Evolutionary conservation across 2,113 vertebrate species (phyloP).

Genomic region (Tragelaphus strepsiceros): DNA sequence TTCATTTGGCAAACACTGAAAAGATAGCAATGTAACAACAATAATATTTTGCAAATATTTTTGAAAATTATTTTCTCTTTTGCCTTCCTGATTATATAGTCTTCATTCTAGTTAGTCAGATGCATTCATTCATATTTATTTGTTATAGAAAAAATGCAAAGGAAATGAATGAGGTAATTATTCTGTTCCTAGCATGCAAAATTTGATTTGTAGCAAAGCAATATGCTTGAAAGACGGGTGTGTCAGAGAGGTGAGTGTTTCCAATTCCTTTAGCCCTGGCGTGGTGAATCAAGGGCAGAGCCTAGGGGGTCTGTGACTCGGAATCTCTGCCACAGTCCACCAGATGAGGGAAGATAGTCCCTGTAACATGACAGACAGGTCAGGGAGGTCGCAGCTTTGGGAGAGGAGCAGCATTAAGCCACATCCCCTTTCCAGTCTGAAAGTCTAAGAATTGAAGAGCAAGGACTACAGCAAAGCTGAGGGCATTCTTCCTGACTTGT

Average conservation of each 20-base stretch:
- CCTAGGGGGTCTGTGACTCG: accelerated
- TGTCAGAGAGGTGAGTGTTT: not conserved
- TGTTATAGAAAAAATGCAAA: not conserved
- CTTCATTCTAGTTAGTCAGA: not conserved
- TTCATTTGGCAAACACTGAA: not conserved
- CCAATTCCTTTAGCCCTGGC: not conserved
- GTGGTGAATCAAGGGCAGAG: not conserved
- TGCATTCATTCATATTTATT: not conserved
- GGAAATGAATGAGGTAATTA: not conserved
- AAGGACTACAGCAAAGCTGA: not conserved
- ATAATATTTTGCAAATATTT: not conserved
- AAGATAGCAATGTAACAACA: not conserved
- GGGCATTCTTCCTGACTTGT: not conserved
- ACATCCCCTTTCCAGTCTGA: not conserved
- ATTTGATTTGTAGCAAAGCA: not conserved
- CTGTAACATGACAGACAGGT: not conserved
- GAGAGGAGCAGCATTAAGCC: not conserved
- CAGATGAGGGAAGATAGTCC: not conserved
- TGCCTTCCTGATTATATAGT: not conserved
- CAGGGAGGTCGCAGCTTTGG: accelerated
- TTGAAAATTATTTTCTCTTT: not conserved
- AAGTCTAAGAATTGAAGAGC: not conserved
- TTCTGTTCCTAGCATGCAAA: not conserved
- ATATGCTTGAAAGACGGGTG: not conserved
- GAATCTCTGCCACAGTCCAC: not conserved